A percentile compares a stretch with the other conserved stretches of the same genome.
phyloP scores from a whole-genome alignment of 1,140 invertebrate genomes.

The Saccostrea glomerata region DNA sequence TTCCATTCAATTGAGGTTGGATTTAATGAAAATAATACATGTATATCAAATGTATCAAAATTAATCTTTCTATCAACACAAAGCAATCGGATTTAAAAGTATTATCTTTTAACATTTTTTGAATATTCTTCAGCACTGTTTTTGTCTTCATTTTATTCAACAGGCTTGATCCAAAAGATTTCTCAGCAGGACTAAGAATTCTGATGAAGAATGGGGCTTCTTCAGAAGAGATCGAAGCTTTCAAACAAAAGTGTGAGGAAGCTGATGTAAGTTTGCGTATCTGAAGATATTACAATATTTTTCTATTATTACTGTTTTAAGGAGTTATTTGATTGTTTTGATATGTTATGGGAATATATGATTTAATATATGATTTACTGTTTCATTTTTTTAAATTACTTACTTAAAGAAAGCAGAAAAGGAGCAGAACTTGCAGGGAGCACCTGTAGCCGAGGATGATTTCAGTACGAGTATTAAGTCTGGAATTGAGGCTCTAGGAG shows the following conservation, averaged over 20 bases:
- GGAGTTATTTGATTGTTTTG: not conserved
- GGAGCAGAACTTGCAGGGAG: conserved; percentile 27
- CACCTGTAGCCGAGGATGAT: conserved; percentile 39
- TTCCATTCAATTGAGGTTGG: too few species aligned
- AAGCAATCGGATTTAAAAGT: too few species aligned
- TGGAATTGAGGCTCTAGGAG: conserved; percentile 46
- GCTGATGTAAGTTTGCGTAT: not conserved
- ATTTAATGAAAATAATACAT: too few species aligned
- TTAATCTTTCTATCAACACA: too few species aligned
- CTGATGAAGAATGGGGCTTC: conserved; percentile 51
- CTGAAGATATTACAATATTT: not conserved
- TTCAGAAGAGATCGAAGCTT: conserved; percentile 51
- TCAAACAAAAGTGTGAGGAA: conserved; percentile 20
- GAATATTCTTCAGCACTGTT: too few species aligned
- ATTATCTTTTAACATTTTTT: too few species aligned
- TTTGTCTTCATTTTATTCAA: not conserved
- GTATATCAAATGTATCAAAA: too few species aligned
- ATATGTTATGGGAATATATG: not conserved
- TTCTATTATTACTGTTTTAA: not conserved
- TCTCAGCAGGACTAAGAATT: conserved; percentile 49
- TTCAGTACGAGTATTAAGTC: conserved; percentile 35
- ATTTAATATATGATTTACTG: not conserved
- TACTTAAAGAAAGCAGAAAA: not conserved
- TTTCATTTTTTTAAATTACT: not conserved
- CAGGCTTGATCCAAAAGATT: conserved; percentile 46